Percentiles rank a stretch among this genome's conserved stretches.
These are phyloP conservation scores for Pristionchus fissidentatus DNA, from an alignment of 2,888 invertebrate species.

Conservation along the genomic window DNA sequence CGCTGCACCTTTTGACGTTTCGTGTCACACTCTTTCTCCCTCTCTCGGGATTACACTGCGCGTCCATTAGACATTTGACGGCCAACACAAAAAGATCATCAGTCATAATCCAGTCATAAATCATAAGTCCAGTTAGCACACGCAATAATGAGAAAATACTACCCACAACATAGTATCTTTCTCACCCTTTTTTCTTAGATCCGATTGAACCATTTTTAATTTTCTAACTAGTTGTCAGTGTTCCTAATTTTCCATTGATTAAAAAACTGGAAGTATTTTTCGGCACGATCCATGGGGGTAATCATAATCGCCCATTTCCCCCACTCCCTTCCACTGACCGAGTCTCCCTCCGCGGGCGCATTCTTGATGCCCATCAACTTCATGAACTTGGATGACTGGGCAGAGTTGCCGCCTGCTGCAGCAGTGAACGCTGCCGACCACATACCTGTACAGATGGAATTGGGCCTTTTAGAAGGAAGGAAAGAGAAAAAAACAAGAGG, in stretches of 20 bases:
- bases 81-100: not conserved
- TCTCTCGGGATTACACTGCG: constrained; percentile 10
- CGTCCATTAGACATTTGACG: not conserved
- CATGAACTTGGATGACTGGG: constrained; percentile 43
- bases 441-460: constrained; percentile 32
- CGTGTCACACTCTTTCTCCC: constrained; percentile 3
- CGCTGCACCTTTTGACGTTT: constrained; percentile 1
- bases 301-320: no score
- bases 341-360: not conserved
- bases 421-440: constrained; percentile 49
- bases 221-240: no score
- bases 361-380: constrained; percentile 48
- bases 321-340: no score
- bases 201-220: not conserved
- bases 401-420: constrained; percentile 34
- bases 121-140: no score
- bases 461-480: not conserved
- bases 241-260: no score
- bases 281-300: no score
- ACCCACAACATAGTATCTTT: not conserved
- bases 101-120: constrained; percentile 7
- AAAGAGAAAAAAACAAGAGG: not conserved
- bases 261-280: no score
- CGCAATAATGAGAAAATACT: no score
- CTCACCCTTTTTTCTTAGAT: not conserved